Base-by-base conservation (phyloP, 2,888 invertebrate species). In the Ochropacha duplaris region DNA sequence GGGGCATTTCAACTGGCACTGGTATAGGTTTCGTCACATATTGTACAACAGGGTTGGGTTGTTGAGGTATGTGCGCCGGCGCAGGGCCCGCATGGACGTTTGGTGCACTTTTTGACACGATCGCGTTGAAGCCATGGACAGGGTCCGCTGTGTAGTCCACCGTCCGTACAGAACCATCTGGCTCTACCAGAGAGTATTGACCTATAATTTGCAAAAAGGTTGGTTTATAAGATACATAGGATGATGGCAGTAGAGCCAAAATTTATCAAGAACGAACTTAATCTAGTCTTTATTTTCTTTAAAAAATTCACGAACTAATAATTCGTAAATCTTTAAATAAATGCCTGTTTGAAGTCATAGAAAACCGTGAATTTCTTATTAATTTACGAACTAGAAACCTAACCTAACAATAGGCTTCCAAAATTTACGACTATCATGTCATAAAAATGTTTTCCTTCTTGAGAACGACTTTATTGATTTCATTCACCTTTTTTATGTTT, bases 141-240 rank as follows among this genome's bases (percentile, higher is more conserved):
- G 94, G 80, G 61, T 94, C 94, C 0, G 94, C 94, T 22, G 94
- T 94, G 77, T 94, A 94, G 78, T 93, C 93, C 14, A 93, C 93
- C 1, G 93, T 93, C 3, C 93, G 84, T 1, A 93, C 83, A 2
- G 93, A 93, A 44, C 93, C 93, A 54, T 93, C 93, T 0, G 93
- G 93, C 62, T 93, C 93, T 9, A 93, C 92, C 22, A 93, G 69
- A 0, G 93, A 93, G 62, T 93, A 93, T 78, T 93, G 93, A 16
- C 93, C 93, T 92, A 86, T 2, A 88, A 86, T 50, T 52, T 49
- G 36, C 12, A 49, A 16, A 28, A 51, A 5, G 2, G 1, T 44
- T 19, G 19, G 3, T 39, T 14, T 14, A 34, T 14, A 14, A 6
- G 14, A 34, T 28, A 28, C 8, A 8, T 28, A 28, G 0, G 28